Base-by-base conservation (phyloP, 2,797 vertebrate species). In the Anguilla anguilla region DNA sequence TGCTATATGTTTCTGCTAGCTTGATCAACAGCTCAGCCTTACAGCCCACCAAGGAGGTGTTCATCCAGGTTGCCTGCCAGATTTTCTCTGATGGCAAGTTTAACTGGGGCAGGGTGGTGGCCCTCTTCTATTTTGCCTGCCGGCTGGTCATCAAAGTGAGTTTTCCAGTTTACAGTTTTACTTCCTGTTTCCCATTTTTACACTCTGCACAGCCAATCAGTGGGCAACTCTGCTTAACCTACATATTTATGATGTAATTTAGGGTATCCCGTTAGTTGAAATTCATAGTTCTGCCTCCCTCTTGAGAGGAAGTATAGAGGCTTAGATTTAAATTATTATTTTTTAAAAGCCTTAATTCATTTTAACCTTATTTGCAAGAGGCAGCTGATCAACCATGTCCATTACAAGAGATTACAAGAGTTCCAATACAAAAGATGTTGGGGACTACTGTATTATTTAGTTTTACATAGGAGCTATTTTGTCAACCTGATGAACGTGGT, bases 71-170 rank as follows among this genome's bases (percentile, higher is more conserved):
- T 43, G 98, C 98, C 0, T 10, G 91, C 0, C 97, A 98, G 89
- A 98, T 99, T 94, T 99, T 99, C 88, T 96, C 97, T 0, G 98
- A 99, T 0, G 97, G 97, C 83, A 97, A 95, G 92, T 97, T 98
- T 92, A 99, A 97, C 95, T 99, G 98, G 98, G 98, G 98, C 87
- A 95, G 98, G 0, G 98, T 99, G 57, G 98, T 99, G 0, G 97
- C 97, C 0, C 92, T 99, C 0, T 99, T 99, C 93, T 99, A 98
- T 94, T 99, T 99, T 4, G 97, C 98, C 85, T 98, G 97, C 94
- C 97, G 97, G 17, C 95, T 99, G 19, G 97, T 97, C 89, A 96
- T 97, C 88, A 97, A 98, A 95, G 97, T 97, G 90, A 93, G 94
- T 84, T 31, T 28, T 51, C n/a, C 69, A 55, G 0, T 46, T 74